Conservation (phyloP, 92 coral and sea anemone genomes). For the Epizoanthus rinbou region DNA sequence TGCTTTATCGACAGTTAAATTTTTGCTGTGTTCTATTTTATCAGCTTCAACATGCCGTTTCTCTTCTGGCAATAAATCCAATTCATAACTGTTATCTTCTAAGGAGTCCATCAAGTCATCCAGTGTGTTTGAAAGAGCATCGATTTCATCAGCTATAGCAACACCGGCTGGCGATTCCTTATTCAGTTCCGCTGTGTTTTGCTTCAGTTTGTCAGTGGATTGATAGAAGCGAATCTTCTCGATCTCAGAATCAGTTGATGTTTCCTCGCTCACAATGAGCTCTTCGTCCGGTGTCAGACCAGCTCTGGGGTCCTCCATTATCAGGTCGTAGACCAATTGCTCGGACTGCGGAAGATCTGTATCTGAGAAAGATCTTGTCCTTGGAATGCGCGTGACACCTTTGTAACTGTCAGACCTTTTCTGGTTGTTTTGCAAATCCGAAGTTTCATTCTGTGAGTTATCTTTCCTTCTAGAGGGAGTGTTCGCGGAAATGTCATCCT, state of each 20-base stretch:
- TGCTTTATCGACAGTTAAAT: too few species aligned
- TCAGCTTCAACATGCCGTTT: neutral
- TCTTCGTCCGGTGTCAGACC: slow-evolving; percentile 15
- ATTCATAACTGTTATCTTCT: neutral
- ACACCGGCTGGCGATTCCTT: slow-evolving; percentile 1
- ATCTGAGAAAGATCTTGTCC: neutral
- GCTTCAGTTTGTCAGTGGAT: neutral
- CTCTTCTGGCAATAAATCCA: neutral
- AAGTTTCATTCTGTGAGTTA: neutral
- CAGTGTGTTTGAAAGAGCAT: slow-evolving; percentile 29
- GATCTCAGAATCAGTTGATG: slow-evolving; percentile 33
- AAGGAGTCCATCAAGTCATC: slow-evolving; percentile 30
- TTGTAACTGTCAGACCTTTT: neutral
- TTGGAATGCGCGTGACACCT: neutral
- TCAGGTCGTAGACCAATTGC: slow-evolving; percentile 31
- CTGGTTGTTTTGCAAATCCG: neutral
- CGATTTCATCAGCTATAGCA: slow-evolving; percentile 1
- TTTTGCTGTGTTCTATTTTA: neutral
- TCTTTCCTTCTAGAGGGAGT: neutral
- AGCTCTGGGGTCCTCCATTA: slow-evolving; percentile 23
- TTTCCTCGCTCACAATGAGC: slow-evolving; percentile 8
- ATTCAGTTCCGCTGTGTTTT: neutral
- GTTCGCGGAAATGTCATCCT: too few species aligned
- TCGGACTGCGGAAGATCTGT: slow-evolving; percentile 14
- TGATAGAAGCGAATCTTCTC: neutral